These are phyloP conservation scores for Heliconius ethilla DNA, from an alignment of 2,888 invertebrate species.

Conservation along the genomic window DNA sequence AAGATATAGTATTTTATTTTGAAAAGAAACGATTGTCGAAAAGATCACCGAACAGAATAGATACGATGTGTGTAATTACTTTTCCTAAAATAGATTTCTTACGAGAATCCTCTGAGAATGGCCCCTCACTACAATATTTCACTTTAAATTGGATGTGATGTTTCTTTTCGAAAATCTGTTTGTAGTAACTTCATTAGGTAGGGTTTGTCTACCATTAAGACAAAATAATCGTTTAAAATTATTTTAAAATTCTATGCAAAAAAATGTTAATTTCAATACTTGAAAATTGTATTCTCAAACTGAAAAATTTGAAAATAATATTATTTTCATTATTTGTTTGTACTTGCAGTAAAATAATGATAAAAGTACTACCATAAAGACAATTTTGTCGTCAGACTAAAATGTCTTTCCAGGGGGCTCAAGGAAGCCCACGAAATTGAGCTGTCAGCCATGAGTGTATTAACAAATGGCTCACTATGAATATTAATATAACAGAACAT, in stretches of 20 bases:
- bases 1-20: background rate
- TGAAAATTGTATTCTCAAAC: background rate
- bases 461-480: conserved; percentile 77
- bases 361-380: conserved; percentile 4
- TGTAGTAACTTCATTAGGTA: conserved; percentile 48
- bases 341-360: background rate
- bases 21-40: conserved; percentile 24
- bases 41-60: conserved; percentile 39
- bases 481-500: conserved; percentile 66
- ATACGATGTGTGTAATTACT: conserved; percentile 46
- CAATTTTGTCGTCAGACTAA: conserved; percentile 29
- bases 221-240: conserved; percentile 1
- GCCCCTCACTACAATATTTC: conserved; percentile 47
- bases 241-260: background rate
- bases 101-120: conserved; percentile 39
- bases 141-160: conserved; percentile 57
- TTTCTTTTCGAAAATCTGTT: conserved; percentile 53
- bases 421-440: conserved; percentile 65
- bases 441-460: conserved; percentile 74
- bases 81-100: conserved; percentile 44
- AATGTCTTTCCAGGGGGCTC: conserved; percentile 21
- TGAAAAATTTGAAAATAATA: too few relatives aligned
- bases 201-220: conserved; percentile 6
- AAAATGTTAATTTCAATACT: background rate
- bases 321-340: too few relatives aligned